Conservation (phyloP, 2,888 invertebrate genomes). For the Acanthopleura granulata region DNA sequence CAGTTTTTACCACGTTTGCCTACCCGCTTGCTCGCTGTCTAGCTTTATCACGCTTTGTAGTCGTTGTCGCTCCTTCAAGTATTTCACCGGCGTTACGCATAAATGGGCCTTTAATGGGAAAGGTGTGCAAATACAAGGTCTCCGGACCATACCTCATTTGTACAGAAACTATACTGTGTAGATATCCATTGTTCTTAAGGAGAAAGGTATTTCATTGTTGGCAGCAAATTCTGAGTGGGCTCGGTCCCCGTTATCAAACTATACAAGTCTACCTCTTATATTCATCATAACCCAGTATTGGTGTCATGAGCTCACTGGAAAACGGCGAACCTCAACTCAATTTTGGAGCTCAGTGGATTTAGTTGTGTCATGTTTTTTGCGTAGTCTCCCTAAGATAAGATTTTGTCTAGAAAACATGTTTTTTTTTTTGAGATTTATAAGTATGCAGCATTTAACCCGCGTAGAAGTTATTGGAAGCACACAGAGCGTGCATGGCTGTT, state of each 20-base stretch:
- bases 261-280: conserved; percentile 18
- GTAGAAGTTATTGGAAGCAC: no score
- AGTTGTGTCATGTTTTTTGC: no score
- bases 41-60: neutral
- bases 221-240: conserved; percentile 4
- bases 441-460: no score
- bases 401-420: no score
- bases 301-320: conserved; percentile 5
- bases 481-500: no score
- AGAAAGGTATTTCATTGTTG: conserved; percentile 13
- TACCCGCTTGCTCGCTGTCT: neutral
- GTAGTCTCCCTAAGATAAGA: no score
- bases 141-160: conserved; percentile 10
- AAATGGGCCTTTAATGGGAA: conserved; percentile 7
- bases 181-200: neutral
- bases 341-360: neutral
- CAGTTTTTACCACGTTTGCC: neutral
- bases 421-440: no score
- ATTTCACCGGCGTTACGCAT: neutral
- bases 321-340: neutral
- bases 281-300: neutral
- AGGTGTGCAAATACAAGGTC: neutral
- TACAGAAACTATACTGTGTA: conserved; percentile 1
- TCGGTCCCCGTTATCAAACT: neutral
- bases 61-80: neutral